These are phyloP conservation scores for Puffinus mauretanicus DNA, from an alignment of 2,113 vertebrate species.

Conservation along the genomic window DNA sequence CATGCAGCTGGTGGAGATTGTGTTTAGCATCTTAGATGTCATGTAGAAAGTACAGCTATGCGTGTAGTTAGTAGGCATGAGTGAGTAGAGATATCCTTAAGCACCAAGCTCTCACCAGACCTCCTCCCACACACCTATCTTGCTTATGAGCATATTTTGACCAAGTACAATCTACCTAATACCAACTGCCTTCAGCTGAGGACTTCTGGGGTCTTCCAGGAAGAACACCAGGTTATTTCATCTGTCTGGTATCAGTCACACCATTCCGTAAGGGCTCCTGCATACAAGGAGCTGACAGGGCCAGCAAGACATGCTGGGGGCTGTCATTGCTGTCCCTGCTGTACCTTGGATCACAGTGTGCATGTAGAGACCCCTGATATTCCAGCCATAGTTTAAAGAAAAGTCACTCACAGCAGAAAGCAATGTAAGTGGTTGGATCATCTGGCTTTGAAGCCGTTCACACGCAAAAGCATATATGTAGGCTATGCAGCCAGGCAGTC, in stretches of 20 bases:
- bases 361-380: neutral
- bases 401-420: neutral
- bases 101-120: neutral
- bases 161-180: neutral
- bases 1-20: neutral
- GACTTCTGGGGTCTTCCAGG: neutral
- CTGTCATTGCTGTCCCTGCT: neutral
- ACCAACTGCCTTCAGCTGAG: neutral
- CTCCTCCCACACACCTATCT: neutral
- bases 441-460: neutral
- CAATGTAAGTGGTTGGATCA: neutral
- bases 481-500: neutral
- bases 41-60: neutral
- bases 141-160: neutral
- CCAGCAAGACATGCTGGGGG: neutral
- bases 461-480: neutral
- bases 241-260: neutral
- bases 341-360: neutral
- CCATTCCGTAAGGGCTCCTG: neutral
- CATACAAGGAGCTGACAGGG: neutral
- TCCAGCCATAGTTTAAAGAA: neutral
- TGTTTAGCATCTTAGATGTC: neutral
- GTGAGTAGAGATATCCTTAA: neutral
- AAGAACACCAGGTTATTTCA: neutral
- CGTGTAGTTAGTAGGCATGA: neutral